Percentiles rank a stretch among this genome's conserved stretches.
Conservation (phyloP, 2,888 invertebrate species). For the Rugalucina vietnamica region DNA sequence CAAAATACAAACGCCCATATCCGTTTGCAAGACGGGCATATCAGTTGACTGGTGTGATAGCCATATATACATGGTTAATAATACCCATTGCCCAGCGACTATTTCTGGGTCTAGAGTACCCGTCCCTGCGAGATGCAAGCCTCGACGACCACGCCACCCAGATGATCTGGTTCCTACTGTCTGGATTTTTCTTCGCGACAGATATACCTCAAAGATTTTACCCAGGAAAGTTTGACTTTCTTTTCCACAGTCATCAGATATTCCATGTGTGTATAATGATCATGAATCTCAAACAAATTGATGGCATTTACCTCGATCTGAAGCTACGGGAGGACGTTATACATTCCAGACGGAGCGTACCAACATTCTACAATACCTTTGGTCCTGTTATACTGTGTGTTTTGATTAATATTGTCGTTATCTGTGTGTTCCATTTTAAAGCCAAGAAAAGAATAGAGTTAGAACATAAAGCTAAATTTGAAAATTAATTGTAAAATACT, state of each 20-base stretch:
- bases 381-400: constrained; percentile 77
- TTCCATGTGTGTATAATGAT: constrained; percentile 83
- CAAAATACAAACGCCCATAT: constrained; percentile 80
- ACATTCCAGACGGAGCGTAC: constrained; percentile 67
- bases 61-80: constrained; percentile 81
- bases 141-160: constrained; percentile 78
- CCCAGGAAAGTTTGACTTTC: constrained; percentile 81
- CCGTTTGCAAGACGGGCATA: constrained; percentile 81
- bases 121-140: constrained; percentile 74
- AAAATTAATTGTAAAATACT: background rate
- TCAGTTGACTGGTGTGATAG: constrained; percentile 80
- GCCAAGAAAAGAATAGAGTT: constrained; percentile 63
- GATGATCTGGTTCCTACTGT: constrained; percentile 80
- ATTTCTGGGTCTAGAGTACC: constrained; percentile 64
- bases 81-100: constrained; percentile 80
- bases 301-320: constrained; percentile 81
- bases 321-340: constrained; percentile 64
- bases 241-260: constrained; percentile 83
- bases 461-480: background rate
- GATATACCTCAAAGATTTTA: constrained; percentile 82
- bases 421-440: constrained; percentile 69
- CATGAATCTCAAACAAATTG: constrained; percentile 80
- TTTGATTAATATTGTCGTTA: constrained; percentile 71
- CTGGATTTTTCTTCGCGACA: constrained; percentile 82
- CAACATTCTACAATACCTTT: constrained; percentile 78